Evolutionary conservation across 1,140 invertebrate genomes (phyloP), one percentile per base, ranked within the genome.

Genomic region (Dinoponera quadriceps): DNA sequence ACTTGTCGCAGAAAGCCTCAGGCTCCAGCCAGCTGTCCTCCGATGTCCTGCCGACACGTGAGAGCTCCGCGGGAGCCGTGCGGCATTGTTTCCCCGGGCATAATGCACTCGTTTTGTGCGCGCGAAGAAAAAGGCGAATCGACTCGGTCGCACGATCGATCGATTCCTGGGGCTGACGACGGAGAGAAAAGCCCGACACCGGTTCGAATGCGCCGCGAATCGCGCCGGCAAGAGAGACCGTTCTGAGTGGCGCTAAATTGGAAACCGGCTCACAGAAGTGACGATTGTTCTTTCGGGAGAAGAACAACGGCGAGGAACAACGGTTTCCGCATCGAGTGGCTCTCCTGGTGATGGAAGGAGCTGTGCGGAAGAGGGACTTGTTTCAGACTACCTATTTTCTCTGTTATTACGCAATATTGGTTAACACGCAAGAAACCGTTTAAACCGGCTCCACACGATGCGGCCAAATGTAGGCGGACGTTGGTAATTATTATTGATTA

Each of bases 181-280:
- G 38, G 38, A 88, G 87, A 88, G 87, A 89, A 89, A 89, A 89
- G 82, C 71, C 69, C 77, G 82, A 88, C 84, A 88, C 84, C 78
- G 59, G 72, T 14, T 18, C 14, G 49, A 80, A 62, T 69, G 63
- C 73, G 55, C 54, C 1, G 49, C n/a, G 57, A 82, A 82, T 63
- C 11, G 65, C 68, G 51, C 51, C 69, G 44, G 60, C 54, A 22
- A 49, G 54, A 85, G 57, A 83, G 54, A 4, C 7, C 63, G 55
- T 13, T 7, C 54, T 68, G 13, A 29, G 11, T 44, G 14, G 20
- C 44, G 25, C 25, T 38, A 44, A 38, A 13, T 7, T 11, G 25
- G 57, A 16, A 74, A 74, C 20, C 51, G 29, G n/a, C 18, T 22
- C 22, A 14, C 14, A 16, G 25, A 22, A 75, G 49, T 63, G 38